Conservation (phyloP, 1,140 invertebrate species). For the Drosophila subobscura region DNA sequence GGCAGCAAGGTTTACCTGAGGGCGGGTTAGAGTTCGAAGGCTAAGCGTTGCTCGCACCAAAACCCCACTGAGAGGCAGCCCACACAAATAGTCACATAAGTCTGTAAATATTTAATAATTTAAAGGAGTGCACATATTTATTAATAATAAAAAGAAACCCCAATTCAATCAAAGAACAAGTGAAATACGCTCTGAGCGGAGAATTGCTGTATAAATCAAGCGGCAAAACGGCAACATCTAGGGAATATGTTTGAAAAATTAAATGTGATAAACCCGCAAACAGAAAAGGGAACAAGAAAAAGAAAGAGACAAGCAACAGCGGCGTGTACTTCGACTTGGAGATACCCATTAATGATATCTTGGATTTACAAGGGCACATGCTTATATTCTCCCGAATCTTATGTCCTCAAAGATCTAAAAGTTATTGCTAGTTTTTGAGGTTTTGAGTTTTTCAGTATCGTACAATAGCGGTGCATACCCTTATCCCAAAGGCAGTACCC, state of each 20-base stretch:
- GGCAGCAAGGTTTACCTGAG: slow-evolving; percentile 74
- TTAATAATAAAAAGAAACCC: slow-evolving; percentile 27
- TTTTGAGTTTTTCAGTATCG: too few relatives aligned
- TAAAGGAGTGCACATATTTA: slow-evolving; percentile 51
- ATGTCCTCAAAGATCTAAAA: too few relatives aligned
- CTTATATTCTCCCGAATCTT: too few relatives aligned
- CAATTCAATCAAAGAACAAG: slow-evolving; percentile 58
- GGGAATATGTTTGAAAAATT: slow-evolving; percentile 69
- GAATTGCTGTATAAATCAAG: slow-evolving; percentile 68
- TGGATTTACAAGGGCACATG: too few relatives aligned
- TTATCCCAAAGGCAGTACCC: not conserved
- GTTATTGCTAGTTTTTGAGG: too few relatives aligned
- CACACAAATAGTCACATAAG: slow-evolving; percentile 42
- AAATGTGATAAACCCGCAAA: slow-evolving; percentile 65
- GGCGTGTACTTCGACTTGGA: not conserved
- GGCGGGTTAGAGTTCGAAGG: slow-evolving; percentile 19
- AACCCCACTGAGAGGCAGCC: slow-evolving; percentile 46
- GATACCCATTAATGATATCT: not conserved
- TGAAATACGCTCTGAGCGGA: slow-evolving; percentile 44
- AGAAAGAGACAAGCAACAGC: not conserved
- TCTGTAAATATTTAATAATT: slow-evolving; percentile 49
- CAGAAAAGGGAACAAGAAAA: slow-evolving; percentile 26
- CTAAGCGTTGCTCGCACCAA: too few relatives aligned
- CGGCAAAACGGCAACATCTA: slow-evolving; percentile 56
- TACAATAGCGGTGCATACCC: too few relatives aligned